Base-by-base conservation (phyloP, 2,797 vertebrate genomes). In the Bufotes viridis region DNA sequence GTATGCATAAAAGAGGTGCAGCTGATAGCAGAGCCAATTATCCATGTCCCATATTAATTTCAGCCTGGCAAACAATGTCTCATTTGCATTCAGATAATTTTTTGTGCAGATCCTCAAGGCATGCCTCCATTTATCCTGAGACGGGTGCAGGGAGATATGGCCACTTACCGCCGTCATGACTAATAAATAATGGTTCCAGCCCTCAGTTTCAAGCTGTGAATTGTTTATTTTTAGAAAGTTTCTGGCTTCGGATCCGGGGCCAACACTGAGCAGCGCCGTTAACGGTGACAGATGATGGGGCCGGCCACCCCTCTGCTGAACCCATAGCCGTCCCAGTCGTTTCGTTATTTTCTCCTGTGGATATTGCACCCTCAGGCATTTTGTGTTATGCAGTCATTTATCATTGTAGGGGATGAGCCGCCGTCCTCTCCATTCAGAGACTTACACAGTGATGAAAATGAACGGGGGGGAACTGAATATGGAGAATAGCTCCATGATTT, bases 251-350 rank as follows among this genome's bases (percentile, higher is more conserved):
- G 70, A 74, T 53, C 20, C 42, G 7, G 10, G 61, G 34, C 69
- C 34, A 26, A 49, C 5, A 67, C 49, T 69, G 51, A 78, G 70
- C 60, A n/a, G 70, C 34, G 42, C 53, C 63, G 51, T 75, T 81
- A 84, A n/a, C 34, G 26, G 58, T 81, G 69, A 85, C 72, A 81
- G 81, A 85, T 81, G 67, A 88, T 15, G n/a, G 53, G 83, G 22
- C 78, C 58, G 18, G 34, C 63, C 70, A 69, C 53, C 61, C 70
- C 18, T 61, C 74, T 79, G 75, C 61, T 69, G 81, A 83, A 79
- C 51, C 69, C n/a, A 13, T n/a, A 67, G 20, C 75, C 87, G 29
- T 51, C 75, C 67, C 18, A 20, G 67, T 87, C 55, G 9, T 20
- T 29, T 61, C 22, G 53, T 51, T 72, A 22, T 12, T 22, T 26